These are phyloP conservation scores for Leptinotarsa juncta DNA, from an alignment of 2,888 invertebrate genomes.

Conservation along the genomic window DNA sequence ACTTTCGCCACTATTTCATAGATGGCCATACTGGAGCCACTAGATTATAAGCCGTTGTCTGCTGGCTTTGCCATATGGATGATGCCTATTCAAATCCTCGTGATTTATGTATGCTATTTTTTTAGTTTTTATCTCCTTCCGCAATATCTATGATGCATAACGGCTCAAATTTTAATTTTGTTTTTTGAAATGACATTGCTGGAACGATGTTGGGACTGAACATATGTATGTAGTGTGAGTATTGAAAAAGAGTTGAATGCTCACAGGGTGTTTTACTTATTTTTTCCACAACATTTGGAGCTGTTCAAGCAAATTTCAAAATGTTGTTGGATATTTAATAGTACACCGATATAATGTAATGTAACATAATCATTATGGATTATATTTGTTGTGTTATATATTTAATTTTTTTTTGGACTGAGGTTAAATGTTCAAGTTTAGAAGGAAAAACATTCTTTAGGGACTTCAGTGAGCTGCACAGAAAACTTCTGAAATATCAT, in stretches of 20 bases:
- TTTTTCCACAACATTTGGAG: neutral
- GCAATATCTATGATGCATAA: conserved; percentile 47
- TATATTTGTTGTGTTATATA: too few species aligned
- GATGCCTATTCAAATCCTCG: conserved; percentile 37
- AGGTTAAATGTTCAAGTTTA: too few species aligned
- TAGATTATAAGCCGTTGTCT: conserved; percentile 24
- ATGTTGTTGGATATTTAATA: too few species aligned
- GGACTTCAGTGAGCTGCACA: too few species aligned
- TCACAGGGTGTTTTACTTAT: neutral
- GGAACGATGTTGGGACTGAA: conserved; percentile 4
- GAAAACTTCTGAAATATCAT: too few species aligned
- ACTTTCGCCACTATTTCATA: conserved; percentile 59
- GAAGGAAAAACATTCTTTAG: too few species aligned
- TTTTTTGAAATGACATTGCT: conserved; percentile 37
- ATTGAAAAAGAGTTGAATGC: neutral
- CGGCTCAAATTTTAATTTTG: conserved; percentile 44
- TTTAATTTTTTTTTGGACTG: too few species aligned
- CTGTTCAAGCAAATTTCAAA: too few species aligned
- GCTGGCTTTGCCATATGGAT: conserved; percentile 21
- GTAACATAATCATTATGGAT: too few species aligned
- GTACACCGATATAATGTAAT: too few species aligned
- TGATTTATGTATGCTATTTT: conserved; percentile 40
- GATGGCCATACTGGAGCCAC: conserved; percentile 53
- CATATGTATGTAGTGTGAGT: conserved; percentile 11
- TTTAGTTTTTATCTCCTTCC: conserved; percentile 43